Conservation (phyloP, 2,888 invertebrate genomes). For the Didymodactylos carnosus region DNA sequence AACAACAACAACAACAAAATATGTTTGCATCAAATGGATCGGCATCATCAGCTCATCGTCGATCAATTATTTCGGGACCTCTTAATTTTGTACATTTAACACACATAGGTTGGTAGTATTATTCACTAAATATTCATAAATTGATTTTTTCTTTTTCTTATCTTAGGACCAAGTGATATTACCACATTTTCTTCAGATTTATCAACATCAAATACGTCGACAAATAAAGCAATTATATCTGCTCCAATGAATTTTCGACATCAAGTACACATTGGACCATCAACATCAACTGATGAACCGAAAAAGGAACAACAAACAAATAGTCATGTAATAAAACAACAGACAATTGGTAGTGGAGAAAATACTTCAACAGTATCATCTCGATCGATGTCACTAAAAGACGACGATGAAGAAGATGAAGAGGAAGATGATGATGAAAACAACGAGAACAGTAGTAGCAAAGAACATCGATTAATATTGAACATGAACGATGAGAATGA, state of each 20-base stretch:
- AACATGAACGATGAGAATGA: too few relatives aligned
- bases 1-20: too few relatives aligned
- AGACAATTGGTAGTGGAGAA: not conserved
- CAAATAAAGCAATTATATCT: conserved; percentile 7
- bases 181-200: not conserved
- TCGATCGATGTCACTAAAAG: not conserved
- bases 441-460: too few relatives aligned
- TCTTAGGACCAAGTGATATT: not conserved
- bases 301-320: not conserved
- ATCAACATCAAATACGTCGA: conserved; percentile 3
- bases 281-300: too few relatives aligned
- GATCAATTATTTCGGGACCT: not conserved
- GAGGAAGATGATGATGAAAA: too few relatives aligned
- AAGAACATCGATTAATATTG: too few relatives aligned
- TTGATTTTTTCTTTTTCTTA: too few relatives aligned
- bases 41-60: too few relatives aligned
- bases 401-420: not conserved
- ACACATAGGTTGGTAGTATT: too few relatives aligned
- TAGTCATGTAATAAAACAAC: too few relatives aligned
- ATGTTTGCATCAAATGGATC: too few relatives aligned
- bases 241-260: conserved; percentile 14
- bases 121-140: too few relatives aligned
- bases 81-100: not conserved
- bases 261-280: conserved; percentile 5
- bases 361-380: not conserved